A percentile compares a stretch with the other conserved stretches of the same genome.
Conservation (phyloP, 1,140 invertebrate genomes). For the Drosophila sp. region DNA sequence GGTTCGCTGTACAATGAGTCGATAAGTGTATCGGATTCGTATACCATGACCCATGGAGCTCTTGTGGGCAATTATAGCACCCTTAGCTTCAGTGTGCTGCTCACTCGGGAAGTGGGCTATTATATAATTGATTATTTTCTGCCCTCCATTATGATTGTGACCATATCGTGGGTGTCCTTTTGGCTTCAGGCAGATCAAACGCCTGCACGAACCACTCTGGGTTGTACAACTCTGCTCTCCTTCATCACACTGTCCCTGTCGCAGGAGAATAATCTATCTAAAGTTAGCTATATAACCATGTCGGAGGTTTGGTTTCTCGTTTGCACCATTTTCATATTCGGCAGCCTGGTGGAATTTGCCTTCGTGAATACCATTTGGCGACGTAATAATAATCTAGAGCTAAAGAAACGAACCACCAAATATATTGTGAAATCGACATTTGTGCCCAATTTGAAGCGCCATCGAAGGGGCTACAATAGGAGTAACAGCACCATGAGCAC, state of each 20-base stretch:
- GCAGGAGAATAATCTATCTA: conserved; percentile 90
- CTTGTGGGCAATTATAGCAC: conserved; percentile 92
- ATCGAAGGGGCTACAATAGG: conserved; percentile 83
- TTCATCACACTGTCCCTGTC: conserved; percentile 93
- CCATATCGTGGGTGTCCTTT: conserved; percentile 95
- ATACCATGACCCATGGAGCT: conserved; percentile 87
- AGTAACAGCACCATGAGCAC: conserved; percentile 83
- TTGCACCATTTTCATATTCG: conserved; percentile 92
- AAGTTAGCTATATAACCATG: conserved; percentile 94
- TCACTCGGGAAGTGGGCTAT: conserved; percentile 92
- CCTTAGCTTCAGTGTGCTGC: conserved; percentile 90
- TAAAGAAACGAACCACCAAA: conserved; percentile 93
- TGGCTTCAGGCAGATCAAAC: conserved; percentile 94
- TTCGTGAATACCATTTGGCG: conserved; percentile 94
- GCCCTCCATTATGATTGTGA: conserved; percentile 93
- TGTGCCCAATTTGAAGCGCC: conserved; percentile 88
- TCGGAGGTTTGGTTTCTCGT: conserved; percentile 94
- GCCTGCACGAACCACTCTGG: conserved; percentile 90
- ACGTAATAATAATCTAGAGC: conserved; percentile 90
- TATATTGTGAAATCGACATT: conserved; percentile 92
- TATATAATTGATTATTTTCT: conserved; percentile 95
- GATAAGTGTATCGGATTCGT: conserved; percentile 84
- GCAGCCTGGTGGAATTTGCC: conserved; percentile 94
- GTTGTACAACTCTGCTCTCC: conserved; percentile 92
- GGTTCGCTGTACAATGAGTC: conserved; percentile 88